phyloP scores from a whole-genome alignment of 2,888 invertebrate genomes.

The Hirudinaria manillensis region DNA sequence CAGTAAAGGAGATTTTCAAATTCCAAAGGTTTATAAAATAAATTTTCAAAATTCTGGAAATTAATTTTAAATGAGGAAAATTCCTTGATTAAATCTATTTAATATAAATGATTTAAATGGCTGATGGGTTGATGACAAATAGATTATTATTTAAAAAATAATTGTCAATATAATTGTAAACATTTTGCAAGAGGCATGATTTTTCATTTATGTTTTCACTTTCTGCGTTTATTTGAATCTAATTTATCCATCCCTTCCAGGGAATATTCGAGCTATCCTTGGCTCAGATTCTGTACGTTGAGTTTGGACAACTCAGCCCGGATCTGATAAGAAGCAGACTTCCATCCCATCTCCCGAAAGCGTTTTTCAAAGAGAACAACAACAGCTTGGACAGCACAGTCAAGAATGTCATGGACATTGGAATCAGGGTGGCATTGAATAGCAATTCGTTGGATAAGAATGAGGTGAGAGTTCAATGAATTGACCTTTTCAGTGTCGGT shows the following conservation, averaged over 20 bases:
- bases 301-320: slow-evolving; percentile 11
- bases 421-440: slow-evolving; percentile 9
- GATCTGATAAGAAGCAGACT: slow-evolving; percentile 7
- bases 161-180: too few relatives aligned
- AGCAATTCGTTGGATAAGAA: not conserved
- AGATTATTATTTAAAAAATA: slow-evolving; percentile 1
- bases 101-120: not conserved
- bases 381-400: not conserved
- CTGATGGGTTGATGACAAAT: not conserved
- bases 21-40: slow-evolving; percentile 22
- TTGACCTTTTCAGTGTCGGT: not conserved
- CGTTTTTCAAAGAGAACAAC: not conserved
- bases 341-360: not conserved
- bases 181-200: too few relatives aligned
- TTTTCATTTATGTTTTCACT: too few relatives aligned
- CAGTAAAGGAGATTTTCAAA: slow-evolving; percentile 36
- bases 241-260: not conserved
- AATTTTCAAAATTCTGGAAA: not conserved
- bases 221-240: not conserved
- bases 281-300: slow-evolving; percentile 30
- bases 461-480: slow-evolving; percentile 1
- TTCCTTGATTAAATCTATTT: not conserved
- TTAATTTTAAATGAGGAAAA: not conserved
- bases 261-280: slow-evolving; percentile 2
- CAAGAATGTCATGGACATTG: slow-evolving; percentile 15